A percentile compares a stretch with the other conserved stretches of the same genome.
phyloP scores from a whole-genome alignment of 2,113 vertebrate genomes.

The Puntigrus tetrazona region DNA sequence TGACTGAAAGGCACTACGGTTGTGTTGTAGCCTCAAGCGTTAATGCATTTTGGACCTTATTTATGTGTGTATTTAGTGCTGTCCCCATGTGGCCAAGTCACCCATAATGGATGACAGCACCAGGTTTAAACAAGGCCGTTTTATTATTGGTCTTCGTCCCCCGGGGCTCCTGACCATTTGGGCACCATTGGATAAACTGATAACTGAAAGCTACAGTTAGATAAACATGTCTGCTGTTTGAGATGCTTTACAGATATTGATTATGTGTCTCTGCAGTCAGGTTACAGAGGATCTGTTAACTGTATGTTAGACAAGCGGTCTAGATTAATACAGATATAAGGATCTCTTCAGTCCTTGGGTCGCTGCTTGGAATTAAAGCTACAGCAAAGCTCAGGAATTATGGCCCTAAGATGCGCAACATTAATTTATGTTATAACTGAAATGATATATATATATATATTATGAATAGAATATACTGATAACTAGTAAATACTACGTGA shows the following conservation, averaged over 20 bases:
- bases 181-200: background rate
- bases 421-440: background rate
- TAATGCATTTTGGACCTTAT: background rate
- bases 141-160: background rate
- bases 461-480: too few relatives aligned
- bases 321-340: background rate
- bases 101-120: background rate
- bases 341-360: background rate
- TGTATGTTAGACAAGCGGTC: background rate
- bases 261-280: background rate
- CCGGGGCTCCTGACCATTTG: background rate
- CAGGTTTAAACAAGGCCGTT: background rate
- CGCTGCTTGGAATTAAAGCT: background rate
- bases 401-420: background rate
- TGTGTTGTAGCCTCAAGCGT: background rate
- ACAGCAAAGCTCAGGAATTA: background rate
- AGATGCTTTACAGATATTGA: slow-evolving; percentile 4
- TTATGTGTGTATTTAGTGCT: background rate
- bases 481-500: too few relatives aligned
- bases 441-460: too few relatives aligned
- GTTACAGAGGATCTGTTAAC: background rate
- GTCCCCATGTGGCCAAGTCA: background rate
- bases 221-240: background rate
- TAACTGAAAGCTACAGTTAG: slow-evolving; percentile 6
- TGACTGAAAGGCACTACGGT: background rate